Evolutionary conservation across 2,113 vertebrate species (phyloP).

Genomic region (Herpetotheres cachinnans): DNA sequence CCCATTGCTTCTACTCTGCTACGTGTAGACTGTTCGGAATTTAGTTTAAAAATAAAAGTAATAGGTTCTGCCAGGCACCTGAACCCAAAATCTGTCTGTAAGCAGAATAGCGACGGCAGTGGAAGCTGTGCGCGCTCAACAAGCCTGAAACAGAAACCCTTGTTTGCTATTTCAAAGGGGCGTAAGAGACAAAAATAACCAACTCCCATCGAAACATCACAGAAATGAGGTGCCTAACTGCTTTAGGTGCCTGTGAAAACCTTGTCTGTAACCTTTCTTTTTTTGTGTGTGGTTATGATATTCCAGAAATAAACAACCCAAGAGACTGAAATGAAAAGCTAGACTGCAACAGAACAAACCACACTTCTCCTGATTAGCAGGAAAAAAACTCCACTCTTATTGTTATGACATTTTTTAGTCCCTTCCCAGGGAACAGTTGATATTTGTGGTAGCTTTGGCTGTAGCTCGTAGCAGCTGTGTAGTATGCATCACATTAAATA

Average conservation of each 20-base stretch:
- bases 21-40: neutral
- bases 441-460: conserved; percentile 47
- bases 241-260: neutral
- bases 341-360: neutral
- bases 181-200: neutral
- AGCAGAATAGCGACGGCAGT: neutral
- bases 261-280: neutral
- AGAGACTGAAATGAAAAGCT: conserved; percentile 21
- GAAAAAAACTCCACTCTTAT: neutral
- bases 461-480: conserved; percentile 16
- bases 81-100: neutral
- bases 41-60: neutral
- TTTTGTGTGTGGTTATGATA: neutral
- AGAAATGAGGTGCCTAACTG: neutral
- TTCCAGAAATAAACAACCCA: neutral
- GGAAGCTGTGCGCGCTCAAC: neutral
- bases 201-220: neutral
- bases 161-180: neutral
- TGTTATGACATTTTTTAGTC: neutral
- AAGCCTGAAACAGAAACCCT: neutral
- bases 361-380: neutral
- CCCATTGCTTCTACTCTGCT: neutral
- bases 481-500: conserved; percentile 53
- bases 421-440: conserved; percentile 46
- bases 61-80: neutral